These are phyloP conservation scores for Pungitius pungitius DNA, from an alignment of 2,113 vertebrate species.

Conservation along the genomic window DNA sequence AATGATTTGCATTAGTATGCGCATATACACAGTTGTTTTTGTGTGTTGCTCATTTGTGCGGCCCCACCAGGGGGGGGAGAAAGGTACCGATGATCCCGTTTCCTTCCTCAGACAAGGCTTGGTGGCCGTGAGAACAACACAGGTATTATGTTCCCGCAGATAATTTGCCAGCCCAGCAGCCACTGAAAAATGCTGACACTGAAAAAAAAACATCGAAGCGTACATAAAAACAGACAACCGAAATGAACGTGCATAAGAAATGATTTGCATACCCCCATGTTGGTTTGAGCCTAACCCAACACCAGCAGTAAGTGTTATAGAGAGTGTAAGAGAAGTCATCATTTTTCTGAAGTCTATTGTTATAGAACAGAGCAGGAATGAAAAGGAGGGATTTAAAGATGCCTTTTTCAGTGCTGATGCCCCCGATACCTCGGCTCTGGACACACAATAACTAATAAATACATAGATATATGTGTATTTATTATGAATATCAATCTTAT, in stretches of 20 bases:
- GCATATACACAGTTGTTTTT: not conserved
- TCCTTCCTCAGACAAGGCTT: slow-evolving; percentile 27
- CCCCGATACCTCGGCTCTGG: not conserved
- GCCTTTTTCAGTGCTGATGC: not conserved
- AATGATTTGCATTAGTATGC: slow-evolving; percentile 6
- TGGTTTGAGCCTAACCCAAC: slow-evolving; percentile 9
- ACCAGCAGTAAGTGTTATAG: slow-evolving; percentile 7
- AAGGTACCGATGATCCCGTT: slow-evolving; percentile 47
- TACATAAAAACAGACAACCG: slow-evolving; percentile 48
- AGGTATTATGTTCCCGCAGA: slow-evolving; percentile 37
- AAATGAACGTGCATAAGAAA: slow-evolving; percentile 46
- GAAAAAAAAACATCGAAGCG: slow-evolving; percentile 14
- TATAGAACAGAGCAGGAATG: slow-evolving; percentile 7
- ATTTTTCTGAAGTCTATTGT: not conserved
- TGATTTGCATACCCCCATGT: slow-evolving; percentile 35
- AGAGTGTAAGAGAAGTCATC: slow-evolving; percentile 1
- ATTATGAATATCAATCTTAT: not conserved
- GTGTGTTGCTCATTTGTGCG: slow-evolving; percentile 1
- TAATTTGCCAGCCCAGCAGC: slow-evolving; percentile 37
- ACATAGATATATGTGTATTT: not conserved
- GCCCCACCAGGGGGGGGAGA: slow-evolving; percentile 28
- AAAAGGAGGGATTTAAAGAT: not conserved
- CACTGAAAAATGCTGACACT: slow-evolving; percentile 31
- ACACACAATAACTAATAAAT: not conserved
- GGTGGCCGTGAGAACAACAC: slow-evolving; percentile 42